Evolutionary conservation across 2,888 invertebrate species (phyloP).

Genomic region (Phorcus lineatus): DNA sequence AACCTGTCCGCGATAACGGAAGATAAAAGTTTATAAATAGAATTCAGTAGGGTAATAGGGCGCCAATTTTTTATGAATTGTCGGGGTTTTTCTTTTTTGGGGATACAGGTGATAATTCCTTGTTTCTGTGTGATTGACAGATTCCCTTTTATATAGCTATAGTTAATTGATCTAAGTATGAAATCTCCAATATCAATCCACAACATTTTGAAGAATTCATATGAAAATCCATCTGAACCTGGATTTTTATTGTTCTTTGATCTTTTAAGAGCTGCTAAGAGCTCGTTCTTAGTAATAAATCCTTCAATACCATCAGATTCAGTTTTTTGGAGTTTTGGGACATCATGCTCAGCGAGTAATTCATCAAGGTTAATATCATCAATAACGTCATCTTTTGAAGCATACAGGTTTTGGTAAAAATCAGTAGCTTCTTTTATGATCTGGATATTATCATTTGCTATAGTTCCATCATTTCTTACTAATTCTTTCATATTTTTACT

Average conservation of each 20-base stretch:
- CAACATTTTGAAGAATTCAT: slow-evolving; percentile 32
- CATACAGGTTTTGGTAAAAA: slow-evolving; percentile 4
- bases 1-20: slow-evolving; percentile 27
- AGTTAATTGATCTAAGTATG: slow-evolving; percentile 16
- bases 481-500: background rate
- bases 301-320: background rate
- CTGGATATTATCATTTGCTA: background rate
- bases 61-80: slow-evolving; percentile 33
- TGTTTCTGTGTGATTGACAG: slow-evolving; percentile 34
- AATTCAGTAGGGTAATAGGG: slow-evolving; percentile 22
- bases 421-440: background rate
- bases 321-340: background rate
- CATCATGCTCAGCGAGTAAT: slow-evolving; percentile 1
- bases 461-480: background rate
- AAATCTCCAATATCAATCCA: slow-evolving; percentile 26
- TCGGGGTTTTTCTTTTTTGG: slow-evolving; percentile 35
- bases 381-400: background rate
- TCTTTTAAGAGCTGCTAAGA: background rate
- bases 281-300: background rate
- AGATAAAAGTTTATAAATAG: slow-evolving; percentile 34
- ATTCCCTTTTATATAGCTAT: slow-evolving; percentile 24
- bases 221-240: slow-evolving; percentile 32
- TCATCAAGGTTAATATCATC: background rate
- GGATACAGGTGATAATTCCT: slow-evolving; percentile 38
- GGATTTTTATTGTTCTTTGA: slow-evolving; percentile 22